Percentiles rank a stretch among this genome's conserved stretches.
Conservation (phyloP, 2,113 vertebrate genomes). For the Synchiropus splendidus region DNA sequence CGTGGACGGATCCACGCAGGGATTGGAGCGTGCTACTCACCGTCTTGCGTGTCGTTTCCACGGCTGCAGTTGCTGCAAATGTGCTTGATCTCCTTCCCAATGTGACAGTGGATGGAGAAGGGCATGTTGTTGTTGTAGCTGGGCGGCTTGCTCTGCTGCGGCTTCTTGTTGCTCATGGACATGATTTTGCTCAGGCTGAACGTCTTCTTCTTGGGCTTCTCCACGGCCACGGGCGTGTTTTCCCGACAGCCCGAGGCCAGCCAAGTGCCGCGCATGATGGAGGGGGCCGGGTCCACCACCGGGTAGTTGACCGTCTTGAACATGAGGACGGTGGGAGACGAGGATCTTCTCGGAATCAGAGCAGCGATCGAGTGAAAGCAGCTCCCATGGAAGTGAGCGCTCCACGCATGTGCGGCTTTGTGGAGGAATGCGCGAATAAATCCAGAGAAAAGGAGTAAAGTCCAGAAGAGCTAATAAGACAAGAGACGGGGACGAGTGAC, state of each 20-base stretch:
- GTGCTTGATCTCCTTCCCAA: conserved; percentile 97
- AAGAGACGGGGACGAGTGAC: conserved; percentile 22
- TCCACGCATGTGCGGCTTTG: background rate
- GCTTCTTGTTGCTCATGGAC: conserved; percentile 73
- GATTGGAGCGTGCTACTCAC: conserved; percentile 77
- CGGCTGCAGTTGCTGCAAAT: conserved; percentile 99
- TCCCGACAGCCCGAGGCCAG: conserved; percentile 62
- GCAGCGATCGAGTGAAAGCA: no score
- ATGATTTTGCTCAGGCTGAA: conserved; percentile 90
- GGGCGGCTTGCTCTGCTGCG: conserved; percentile 64
- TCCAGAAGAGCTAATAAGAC: conserved; percentile 45
- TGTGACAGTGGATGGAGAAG: conserved; percentile 92
- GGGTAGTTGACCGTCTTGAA: conserved; percentile 58
- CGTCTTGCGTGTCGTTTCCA: conserved; percentile 83
- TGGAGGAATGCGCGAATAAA: conserved; percentile 17
- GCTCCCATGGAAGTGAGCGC: no score
- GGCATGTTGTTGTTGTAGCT: conserved; percentile 79
- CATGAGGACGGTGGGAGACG: conserved; percentile 35
- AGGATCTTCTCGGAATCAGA: no score
- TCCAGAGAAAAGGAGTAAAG: conserved; percentile 7
- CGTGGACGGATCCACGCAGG: conserved; percentile 22
- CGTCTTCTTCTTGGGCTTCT: conserved; percentile 80
- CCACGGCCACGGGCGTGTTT: conserved; percentile 65
- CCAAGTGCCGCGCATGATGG: conserved; percentile 68
- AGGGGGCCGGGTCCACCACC: conserved; percentile 73